These are phyloP conservation scores for Ruditapes philippinarum DNA, from an alignment of 1,140 invertebrate genomes.

Conservation along the genomic window DNA sequence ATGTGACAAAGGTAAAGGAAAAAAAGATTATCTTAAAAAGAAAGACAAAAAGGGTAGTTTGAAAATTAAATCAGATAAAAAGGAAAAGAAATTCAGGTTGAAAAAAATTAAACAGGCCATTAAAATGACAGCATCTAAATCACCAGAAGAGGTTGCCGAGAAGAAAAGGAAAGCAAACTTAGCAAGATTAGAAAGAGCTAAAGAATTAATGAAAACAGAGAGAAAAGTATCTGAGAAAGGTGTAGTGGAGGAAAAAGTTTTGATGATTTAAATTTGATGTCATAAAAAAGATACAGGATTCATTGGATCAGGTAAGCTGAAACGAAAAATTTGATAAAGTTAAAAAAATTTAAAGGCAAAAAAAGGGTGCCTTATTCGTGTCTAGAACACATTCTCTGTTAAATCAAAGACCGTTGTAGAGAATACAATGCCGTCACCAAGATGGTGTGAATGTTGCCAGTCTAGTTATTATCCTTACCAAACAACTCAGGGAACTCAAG, in stretches of 20 bases:
- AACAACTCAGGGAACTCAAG: constrained; percentile 30
- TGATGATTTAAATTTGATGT: constrained; percentile 57
- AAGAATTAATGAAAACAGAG: constrained; percentile 50
- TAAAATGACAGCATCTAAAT: constrained; percentile 39
- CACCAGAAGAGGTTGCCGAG: constrained; percentile 55
- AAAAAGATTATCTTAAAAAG: background rate
- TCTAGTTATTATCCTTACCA: constrained; percentile 62
- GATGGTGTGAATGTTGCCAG: constrained; percentile 59
- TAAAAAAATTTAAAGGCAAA: constrained; percentile 48
- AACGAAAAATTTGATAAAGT: background rate
- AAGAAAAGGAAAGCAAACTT: constrained; percentile 61
- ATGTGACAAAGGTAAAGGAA: background rate
- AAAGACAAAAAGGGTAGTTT: constrained; percentile 5
- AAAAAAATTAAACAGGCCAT: constrained; percentile 57
- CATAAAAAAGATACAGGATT: constrained; percentile 46
- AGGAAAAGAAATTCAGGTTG: constrained; percentile 26
- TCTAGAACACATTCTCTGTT: constrained; percentile 57
- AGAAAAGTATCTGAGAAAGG: constrained; percentile 62
- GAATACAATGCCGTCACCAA: constrained; percentile 39
- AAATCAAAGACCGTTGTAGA: constrained; percentile 48
- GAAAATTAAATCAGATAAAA: constrained; percentile 36
- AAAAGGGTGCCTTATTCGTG: constrained; percentile 52
- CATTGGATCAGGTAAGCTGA: background rate
- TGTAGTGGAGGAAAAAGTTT: constrained; percentile 47
- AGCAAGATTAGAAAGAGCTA: constrained; percentile 60